phyloP scores from a whole-genome alignment of 2,797 vertebrate genomes.

The Meriones psammophilus region DNA sequence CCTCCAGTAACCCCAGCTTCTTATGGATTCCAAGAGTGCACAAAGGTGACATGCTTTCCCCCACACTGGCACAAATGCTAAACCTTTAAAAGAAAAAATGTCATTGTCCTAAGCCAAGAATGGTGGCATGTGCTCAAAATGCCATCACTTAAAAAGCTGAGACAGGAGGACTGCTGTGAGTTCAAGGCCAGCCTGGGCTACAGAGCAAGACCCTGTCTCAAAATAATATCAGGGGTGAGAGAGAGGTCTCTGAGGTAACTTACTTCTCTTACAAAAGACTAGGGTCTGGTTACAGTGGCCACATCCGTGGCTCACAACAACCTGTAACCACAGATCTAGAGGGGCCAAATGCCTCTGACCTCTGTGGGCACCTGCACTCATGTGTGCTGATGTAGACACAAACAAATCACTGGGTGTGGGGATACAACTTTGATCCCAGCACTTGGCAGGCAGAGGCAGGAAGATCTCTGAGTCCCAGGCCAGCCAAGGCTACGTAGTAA shows the following conservation, averaged over 20 bases:
- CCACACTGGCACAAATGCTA: background rate
- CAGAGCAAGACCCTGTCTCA: background rate
- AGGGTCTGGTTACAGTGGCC: background rate
- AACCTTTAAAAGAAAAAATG: background rate
- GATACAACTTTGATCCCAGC: background rate
- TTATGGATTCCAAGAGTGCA: background rate
- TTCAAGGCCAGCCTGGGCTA: background rate
- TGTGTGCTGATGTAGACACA: background rate
- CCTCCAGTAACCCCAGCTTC: background rate
- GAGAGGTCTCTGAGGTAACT: background rate
- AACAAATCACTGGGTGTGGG: too few relatives aligned
- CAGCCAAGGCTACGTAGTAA: background rate
- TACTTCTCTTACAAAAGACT: background rate
- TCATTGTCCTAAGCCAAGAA: background rate
- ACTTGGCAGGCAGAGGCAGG: background rate
- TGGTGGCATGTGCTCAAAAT: background rate
- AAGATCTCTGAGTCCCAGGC: background rate
- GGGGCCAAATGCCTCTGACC: background rate
- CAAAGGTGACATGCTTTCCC: background rate
- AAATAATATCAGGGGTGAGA: background rate
- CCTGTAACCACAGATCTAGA: background rate
- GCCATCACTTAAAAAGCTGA: background rate
- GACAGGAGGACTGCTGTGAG: background rate
- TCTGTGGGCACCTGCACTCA: background rate
- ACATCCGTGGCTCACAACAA: background rate